phyloP scores from a whole-genome alignment of 1,140 invertebrate species.

The Drosophila kurseongensis region DNA sequence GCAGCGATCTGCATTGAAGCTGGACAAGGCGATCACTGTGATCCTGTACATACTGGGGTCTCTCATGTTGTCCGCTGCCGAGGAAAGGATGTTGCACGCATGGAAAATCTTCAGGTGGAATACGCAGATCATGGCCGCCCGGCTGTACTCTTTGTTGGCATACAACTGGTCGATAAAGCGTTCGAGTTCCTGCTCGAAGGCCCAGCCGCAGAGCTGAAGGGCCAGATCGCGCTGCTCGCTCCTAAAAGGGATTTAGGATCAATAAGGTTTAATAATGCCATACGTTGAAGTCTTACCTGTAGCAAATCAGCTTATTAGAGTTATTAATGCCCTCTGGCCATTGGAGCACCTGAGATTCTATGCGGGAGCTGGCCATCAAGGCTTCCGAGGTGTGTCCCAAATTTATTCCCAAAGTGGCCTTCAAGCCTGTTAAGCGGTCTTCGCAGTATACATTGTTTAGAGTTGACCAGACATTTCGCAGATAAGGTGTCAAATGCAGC shows the following conservation, averaged over 20 bases:
- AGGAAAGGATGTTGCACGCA: slow-evolving; percentile 94
- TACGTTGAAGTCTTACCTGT: slow-evolving; percentile 43
- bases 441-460: slow-evolving; percentile 70
- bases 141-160: slow-evolving; percentile 87
- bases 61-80: slow-evolving; percentile 86
- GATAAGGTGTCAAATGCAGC: slow-evolving; percentile 53
- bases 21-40: slow-evolving; percentile 96
- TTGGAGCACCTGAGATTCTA: slow-evolving; percentile 73
- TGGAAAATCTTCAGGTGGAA: slow-evolving; percentile 94
- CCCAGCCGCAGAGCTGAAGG: slow-evolving; percentile 94
- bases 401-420: slow-evolving; percentile 87
- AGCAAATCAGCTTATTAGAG: slow-evolving; percentile 72
- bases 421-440: slow-evolving; percentile 67
- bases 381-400: slow-evolving; percentile 65
- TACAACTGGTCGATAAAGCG: slow-evolving; percentile 71
- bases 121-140: slow-evolving; percentile 95
- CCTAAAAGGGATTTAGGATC: slow-evolving; percentile 66
- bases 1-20: slow-evolving; percentile 92
- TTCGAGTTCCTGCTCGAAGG: slow-evolving; percentile 86
- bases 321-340: slow-evolving; percentile 83
- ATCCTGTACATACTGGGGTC: slow-evolving; percentile 86
- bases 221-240: slow-evolving; percentile 92
- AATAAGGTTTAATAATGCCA: background rate
- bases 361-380: slow-evolving; percentile 72
- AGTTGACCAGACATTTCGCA: slow-evolving; percentile 74